Evolutionary conservation across 1,140 invertebrate genomes (phyloP), one percentile per base, ranked within the genome.

Genomic region (Scaptodrosophila lebanonensis): DNA sequence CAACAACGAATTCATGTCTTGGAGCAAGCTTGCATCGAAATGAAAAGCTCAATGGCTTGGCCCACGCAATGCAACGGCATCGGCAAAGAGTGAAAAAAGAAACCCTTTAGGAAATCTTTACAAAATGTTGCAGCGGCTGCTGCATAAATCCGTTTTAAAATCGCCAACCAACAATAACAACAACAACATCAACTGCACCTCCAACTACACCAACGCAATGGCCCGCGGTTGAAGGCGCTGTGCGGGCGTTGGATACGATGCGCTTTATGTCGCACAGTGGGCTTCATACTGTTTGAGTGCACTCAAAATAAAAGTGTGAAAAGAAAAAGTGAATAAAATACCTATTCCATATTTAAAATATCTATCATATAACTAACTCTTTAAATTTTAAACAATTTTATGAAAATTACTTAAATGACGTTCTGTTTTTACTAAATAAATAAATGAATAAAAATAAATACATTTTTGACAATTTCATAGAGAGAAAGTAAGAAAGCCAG

Each of bases 61-160:
- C 75, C 75, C 75, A 82, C 75, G 75, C 75, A 79, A 77, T 42
- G 49, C 35, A 51, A 30, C 43, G 47, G 3, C 48, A 54, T 39
- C 42, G 54, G 60, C 17, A 47, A 32, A 47, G 42, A 57, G 43
- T 61, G 52, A 42, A 62, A 82, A 79, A 70, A 60, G 58, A 82
- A 82, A 82, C 75, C 75, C 75, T 75, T 82, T 82, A 82, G 75
- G 75, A 82, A 82, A 82, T 82, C 82, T 54, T 75, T 70, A 66
- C 70, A 66, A 51, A 76, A 65, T 73, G 68, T 60, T 50, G 64
- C 72, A 39, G 38, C 36, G 36, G 27, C 50, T 29, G 64, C 57
- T 71, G 65, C 65, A 79, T 75, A 82, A 79, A 79, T 82, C 73
- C 73, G 73, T 82, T 79, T 82, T 13, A 73, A 79, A 82, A 75